Base-by-base conservation (phyloP, 2,797 vertebrate genomes). In the Silurus aristotelis region DNA sequence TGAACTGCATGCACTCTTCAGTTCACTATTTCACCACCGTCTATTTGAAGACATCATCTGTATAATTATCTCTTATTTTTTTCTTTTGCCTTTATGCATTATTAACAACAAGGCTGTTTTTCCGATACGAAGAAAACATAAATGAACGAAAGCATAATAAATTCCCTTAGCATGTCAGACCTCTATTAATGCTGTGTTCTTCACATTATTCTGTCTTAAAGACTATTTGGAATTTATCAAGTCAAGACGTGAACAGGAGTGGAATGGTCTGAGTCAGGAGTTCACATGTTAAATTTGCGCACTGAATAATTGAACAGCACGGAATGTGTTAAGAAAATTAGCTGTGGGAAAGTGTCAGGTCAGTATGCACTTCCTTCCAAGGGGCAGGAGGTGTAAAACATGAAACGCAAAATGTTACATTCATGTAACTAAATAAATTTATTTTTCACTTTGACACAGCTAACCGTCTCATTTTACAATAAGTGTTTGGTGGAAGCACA, bases 321-420 rank as follows among this genome's bases (percentile, higher is more conserved):
- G 38, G 84, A 88, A 88, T 68, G 89, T 88, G 80, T 89, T 88
- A 88, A 87, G 89, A 87, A 87, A 89, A 90, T 87, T 90, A 88
- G 85, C 83, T 83, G 38, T 19, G 84, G 82, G 87, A 84, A 86
- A 83, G 72, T 71, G 77, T 79, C 73, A 81, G 68, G 76, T 72
- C 75, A 87, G 68, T 77, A 58, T 56, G 13, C 58, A 71, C 52
- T 80, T 84, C 52, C 58, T 67, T 84, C 82, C 48, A 19, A 85
- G 52, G 83, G 56, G 25, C 25, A 79, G 25, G n/a, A 38, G 25
- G 46, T 19, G 2, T 2, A 75, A 60, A 71, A 46, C 1, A 17
- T 27, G 15, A 72, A 83, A 60, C n/a, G 12, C 31, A 17, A 77
- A 87, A 87, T 82, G 31, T 38, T 38, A 38, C 31, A 38, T 67